Evolutionary conservation across 2,888 invertebrate genomes (phyloP).

Genomic region (Bellardia bayeri): DNA sequence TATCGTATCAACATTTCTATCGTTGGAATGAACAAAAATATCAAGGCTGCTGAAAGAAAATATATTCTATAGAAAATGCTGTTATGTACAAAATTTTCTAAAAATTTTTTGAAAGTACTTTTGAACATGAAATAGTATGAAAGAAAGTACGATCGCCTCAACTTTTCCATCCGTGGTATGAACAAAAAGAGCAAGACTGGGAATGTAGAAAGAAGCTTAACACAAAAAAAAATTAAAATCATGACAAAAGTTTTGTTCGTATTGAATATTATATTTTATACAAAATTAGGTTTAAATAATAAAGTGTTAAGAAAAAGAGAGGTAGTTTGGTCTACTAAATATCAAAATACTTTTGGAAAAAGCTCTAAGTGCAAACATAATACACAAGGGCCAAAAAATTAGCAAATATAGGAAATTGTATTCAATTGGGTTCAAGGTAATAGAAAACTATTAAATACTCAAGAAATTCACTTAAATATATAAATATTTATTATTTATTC

Average conservation of each 20-base stretch:
- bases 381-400: no score
- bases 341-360: not conserved
- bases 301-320: not conserved
- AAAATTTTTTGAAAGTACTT: not conserved
- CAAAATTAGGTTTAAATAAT: slow-evolving; percentile 12
- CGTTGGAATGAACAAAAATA: not conserved
- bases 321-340: not conserved
- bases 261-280: slow-evolving; percentile 25
- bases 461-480: no score
- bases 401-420: no score
- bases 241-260: slow-evolving; percentile 30
- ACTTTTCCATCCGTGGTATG: no score
- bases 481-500: no score
- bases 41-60: no score
- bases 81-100: no score
- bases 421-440: no score
- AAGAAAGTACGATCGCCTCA: not conserved
- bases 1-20: no score
- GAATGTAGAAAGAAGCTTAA: not conserved
- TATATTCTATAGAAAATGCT: no score
- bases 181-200: not conserved
- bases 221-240: slow-evolving; percentile 7
- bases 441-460: no score
- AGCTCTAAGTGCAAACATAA: not conserved
- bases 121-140: not conserved